Base-by-base conservation (phyloP, 2,113 vertebrate genomes). In the Garra rufa region DNA sequence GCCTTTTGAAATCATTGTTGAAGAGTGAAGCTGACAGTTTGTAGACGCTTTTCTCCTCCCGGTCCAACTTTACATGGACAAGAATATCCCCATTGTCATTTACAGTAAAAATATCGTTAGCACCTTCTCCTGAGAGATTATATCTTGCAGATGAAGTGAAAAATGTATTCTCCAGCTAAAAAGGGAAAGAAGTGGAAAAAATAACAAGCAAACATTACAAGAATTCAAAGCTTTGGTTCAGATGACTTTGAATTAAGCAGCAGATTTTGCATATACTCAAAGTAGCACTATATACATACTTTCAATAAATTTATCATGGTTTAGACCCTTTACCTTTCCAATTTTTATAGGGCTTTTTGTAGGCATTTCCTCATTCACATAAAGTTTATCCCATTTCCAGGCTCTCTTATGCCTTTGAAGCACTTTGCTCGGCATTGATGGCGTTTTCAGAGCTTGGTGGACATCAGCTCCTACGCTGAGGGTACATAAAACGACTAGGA, bases 21-120 rank as follows among this genome's bases (percentile, higher is more conserved):
- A 93, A 93, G 73, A 98, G 92, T 28, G 87, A 91, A 61, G 96
- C 98, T 0, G 41, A 92, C 34, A 99, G 91, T 1, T 90, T 85
- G 87, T 99, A 99, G 1, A 82, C 61, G 0, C 89, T 90, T 88
- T 96, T 94, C 86, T 94, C 92, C 87, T 99, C 98, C 24, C 98
- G 93, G 91, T 99, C 97, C 83, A 99, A 90, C 79, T 91, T 90
- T 86, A 91, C 94, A 2, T 90, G 93, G 52, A 95, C 95, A 0
- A 91, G 95, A 5, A 99, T 92, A 0, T 96, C 95, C 46, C 98
- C 98, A 0, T 91, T 82, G 0, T 82, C 19, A 4, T 96, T 81
- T n/a, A 99, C 97, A 1, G 26, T 85, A 89, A 99, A 99, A 81
- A 96, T 92, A 75, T 85, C 91, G 84, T 94, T 92, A 0, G 94